Base-by-base conservation (phyloP, 2,113 vertebrate species). In the Candoia aspera region DNA sequence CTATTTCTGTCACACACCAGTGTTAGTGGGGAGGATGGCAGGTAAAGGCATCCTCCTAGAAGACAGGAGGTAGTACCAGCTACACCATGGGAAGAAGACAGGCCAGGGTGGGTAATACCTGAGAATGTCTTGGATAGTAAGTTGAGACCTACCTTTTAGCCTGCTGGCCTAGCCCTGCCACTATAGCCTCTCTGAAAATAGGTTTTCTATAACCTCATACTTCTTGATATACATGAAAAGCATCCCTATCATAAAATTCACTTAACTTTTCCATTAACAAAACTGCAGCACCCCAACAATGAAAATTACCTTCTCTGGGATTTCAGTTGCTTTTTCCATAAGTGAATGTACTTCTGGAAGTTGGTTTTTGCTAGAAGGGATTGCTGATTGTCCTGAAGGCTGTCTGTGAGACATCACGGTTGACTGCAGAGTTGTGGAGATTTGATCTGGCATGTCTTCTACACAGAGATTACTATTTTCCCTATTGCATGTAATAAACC, bases 381-480 rank as follows among this genome's bases (percentile, higher is more conserved):
- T 0, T 0, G 9, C 21, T 73, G 58, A 24, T 84, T 95, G 91
- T 88, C 1, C 26, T 55, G 37, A 53, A 0, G 9, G 1, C 0
- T 42, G 83, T 54, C 89, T 79, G 24, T 12, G 64, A 49, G 92
- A 92, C 88, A 88, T 62, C 26, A 92, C 89, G 79, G n/a, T 33
- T 83, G 87, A 58, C 29, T 79, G 24, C 86, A 89, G 37, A 62
- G 26, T 4, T 54, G n/a, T 79, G 23, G 93, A 37, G 62, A 90
- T 88, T 85, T 92, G 58, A 91, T 91, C 87, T 87, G 93, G 26
- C 29, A 23, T 26, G 89, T 60, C 87, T 93, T 95, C 93, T 94
- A 94, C 95, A 91, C 94, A 91, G 91, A 95, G 26, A 55, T 94
- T 92, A 24, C 88, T 87, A 86, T 79, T 93, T 59, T 89, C 95